A percentile compares a stretch with the other conserved stretches of the same genome.
These are phyloP conservation scores for Trichopoda pennipes DNA, from an alignment of 2,888 invertebrate genomes.

Conservation along the genomic window DNA sequence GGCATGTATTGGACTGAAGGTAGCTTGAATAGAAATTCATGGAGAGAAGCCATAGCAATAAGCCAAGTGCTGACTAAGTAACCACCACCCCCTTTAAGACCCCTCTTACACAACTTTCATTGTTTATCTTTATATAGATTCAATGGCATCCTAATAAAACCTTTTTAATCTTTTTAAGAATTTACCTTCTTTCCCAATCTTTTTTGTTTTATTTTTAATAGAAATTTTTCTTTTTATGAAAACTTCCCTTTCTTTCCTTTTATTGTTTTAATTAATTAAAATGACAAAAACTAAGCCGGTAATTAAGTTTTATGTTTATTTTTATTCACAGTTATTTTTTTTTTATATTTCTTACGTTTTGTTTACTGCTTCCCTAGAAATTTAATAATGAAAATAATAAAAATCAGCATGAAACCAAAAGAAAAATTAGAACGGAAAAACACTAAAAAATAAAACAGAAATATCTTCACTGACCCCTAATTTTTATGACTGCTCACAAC, in stretches of 20 bases:
- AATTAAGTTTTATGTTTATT: conserved; percentile 52
- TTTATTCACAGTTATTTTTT: not conserved
- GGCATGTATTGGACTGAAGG: too few relatives aligned
- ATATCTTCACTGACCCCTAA: conserved; percentile 52
- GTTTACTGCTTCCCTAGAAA: conserved; percentile 47
- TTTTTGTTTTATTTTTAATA: not conserved
- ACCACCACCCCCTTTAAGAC: too few relatives aligned
- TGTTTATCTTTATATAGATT: too few relatives aligned
- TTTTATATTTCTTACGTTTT: not conserved
- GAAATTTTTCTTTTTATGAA: not conserved
- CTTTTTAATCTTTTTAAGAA: not conserved
- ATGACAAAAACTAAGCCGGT: conserved; percentile 30
- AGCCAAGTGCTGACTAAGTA: too few relatives aligned
- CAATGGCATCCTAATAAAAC: too few relatives aligned
- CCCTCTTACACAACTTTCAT: too few relatives aligned
- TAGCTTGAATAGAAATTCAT: too few relatives aligned
- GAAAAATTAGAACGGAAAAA: conserved; percentile 3
- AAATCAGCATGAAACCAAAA: conserved; percentile 6
- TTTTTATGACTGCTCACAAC: conserved; percentile 40
- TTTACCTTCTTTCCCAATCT: not conserved
- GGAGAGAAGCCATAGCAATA: too few relatives aligned
- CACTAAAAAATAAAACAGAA: conserved; percentile 24
- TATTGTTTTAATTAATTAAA: conserved; percentile 51
- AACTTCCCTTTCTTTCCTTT: not conserved
- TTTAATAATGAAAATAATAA: conserved; percentile 44